Evolutionary conservation across 2,888 invertebrate species (phyloP), one percentile per base, ranked within the genome.

Genomic region (Clusia tigrina): DNA sequence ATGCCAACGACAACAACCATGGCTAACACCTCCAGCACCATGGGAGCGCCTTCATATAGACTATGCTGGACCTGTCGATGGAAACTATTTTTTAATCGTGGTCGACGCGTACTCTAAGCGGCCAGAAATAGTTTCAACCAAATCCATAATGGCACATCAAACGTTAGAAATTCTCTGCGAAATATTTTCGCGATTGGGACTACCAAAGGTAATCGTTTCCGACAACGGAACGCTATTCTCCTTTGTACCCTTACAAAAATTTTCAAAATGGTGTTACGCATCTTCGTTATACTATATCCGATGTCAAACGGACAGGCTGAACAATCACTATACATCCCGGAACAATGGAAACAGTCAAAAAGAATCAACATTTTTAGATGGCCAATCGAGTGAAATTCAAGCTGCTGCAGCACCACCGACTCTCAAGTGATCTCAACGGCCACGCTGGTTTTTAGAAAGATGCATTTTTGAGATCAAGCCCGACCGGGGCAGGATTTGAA

Each of bases 71-170:
- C 66, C 64, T 26, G 46, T 68, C 2, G 58, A 67, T 1, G 66
- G 60, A 2, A 46, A 53, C 22, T 67, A 67, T 51, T 80, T 78
- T 57, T 64, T 83, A 5, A 67, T 84, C 15, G 67, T 83, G 6
- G 75, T 81, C 2, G 84, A 85, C 66, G 72, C 81, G 10, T 75
- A 73, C 65, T 81, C 82, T 0, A 85, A 84, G 63, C 85, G 82
- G 82, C 73, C 78, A 1, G 83, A 85, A 69, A 75, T 81, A 46
- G 64, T 71, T 64, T 54, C 63, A 56, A 70, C 72, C 38, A 69
- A 66, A 52, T 64, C 62, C 48, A 70, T 67, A 22, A 66, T 64
- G 17, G n/a, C 67, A 5, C 42, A 59, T 9, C 58, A 54, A 32
- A 68, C 64, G n/a, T 60, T 72, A 6, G 53, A 64, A 12, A 63